phyloP scores from a whole-genome alignment of 2,797 vertebrate genomes.

The Microchirus variegatus region DNA sequence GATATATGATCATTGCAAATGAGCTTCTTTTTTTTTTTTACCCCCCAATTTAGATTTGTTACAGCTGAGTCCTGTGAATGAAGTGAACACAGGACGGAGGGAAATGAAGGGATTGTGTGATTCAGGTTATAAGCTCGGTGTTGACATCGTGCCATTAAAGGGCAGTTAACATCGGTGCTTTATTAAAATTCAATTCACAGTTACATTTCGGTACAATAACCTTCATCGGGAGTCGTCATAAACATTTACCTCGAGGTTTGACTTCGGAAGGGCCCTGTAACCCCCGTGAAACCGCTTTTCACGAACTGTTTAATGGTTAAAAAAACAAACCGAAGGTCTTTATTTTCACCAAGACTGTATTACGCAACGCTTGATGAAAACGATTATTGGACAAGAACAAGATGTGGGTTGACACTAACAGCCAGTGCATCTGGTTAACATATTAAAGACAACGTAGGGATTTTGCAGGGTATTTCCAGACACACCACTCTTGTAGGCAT shows the following conservation, averaged over 20 bases:
- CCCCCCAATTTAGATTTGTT: not conserved
- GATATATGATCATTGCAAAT: slow-evolving; percentile 27
- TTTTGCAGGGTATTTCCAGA: slow-evolving; percentile 22
- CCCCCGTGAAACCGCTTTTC: no score
- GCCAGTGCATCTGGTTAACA: not conserved
- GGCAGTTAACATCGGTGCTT: not conserved
- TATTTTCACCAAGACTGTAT: no score
- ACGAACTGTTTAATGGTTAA: no score
- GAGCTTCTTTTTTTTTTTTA: slow-evolving; percentile 2
- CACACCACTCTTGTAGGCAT: not conserved
- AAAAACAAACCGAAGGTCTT: no score
- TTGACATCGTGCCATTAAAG: slow-evolving; percentile 19
- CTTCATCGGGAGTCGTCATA: no score
- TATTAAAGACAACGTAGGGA: slow-evolving; percentile 11
- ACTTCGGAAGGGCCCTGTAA: no score
- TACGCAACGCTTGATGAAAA: no score
- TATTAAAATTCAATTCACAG: no score
- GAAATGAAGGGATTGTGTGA: slow-evolving; percentile 16
- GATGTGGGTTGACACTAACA: no score
- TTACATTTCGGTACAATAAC: no score
- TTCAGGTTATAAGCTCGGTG: slow-evolving; percentile 16
- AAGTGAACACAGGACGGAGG: not conserved
- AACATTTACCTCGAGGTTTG: no score
- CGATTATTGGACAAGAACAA: no score
- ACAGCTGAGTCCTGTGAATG: slow-evolving; percentile 23